A percentile compares a stretch with the other conserved stretches of the same genome.
Conservation (phyloP, 2,797 vertebrate species). For the Anas capensis region DNA sequence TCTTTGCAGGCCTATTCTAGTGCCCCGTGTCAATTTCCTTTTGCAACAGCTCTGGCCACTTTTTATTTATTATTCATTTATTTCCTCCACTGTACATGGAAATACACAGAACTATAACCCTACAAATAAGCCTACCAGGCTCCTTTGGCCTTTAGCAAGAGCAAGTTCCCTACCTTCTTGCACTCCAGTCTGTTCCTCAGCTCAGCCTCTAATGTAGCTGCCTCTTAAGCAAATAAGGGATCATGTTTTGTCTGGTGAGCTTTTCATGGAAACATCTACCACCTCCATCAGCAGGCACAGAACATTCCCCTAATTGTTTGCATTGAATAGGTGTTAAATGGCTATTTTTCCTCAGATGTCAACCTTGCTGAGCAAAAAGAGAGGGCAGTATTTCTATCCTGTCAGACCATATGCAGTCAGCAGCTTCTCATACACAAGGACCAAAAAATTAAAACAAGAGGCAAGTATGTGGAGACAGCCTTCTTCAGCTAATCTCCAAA, state of each 20-base stretch:
- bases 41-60: too few species aligned
- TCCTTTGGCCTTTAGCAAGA: not conserved
- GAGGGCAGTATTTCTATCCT: not conserved
- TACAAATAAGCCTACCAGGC: not conserved
- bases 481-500: not conserved
- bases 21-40: too few species aligned
- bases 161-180: not conserved
- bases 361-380: not conserved
- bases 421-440: not conserved
- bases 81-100: too few species aligned
- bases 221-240: not conserved
- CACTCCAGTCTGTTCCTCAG: not conserved
- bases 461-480: not conserved
- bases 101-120: not conserved
- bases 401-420: not conserved
- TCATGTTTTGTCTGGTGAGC: not conserved
- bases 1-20: not conserved
- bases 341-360: not conserved
- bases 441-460: not conserved
- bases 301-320: not conserved
- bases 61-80: too few species aligned
- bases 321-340: not conserved
- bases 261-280: not conserved
- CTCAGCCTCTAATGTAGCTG: not conserved
- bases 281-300: not conserved